Base-by-base conservation (phyloP, 2,797 vertebrate species). In the Glossophaga mutica region DNA sequence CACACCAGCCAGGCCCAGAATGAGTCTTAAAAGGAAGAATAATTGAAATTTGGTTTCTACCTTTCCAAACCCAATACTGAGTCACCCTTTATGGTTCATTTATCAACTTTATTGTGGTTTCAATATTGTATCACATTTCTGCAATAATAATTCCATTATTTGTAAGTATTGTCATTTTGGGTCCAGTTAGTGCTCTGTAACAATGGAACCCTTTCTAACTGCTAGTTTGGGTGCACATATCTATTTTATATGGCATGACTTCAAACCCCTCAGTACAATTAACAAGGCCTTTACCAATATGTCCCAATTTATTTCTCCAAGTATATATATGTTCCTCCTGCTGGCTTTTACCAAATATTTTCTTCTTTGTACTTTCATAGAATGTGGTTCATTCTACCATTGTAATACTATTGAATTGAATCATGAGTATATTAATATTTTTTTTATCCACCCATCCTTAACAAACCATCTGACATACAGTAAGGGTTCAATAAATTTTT, bases 21-120 rank as follows among this genome's bases (percentile, higher is more conserved):
- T 55, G 52, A 21, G 52, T 55, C 39, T 84, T 74, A 91, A 84
- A 74, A 59, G 19, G 42, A 12, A 90, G 12, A 46, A 92, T 24
- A 90, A 71, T 59, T 50, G 48, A 83, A 79, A 79, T 22, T 68
- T 87, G 6, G 21, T 14, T 68, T 26, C 29, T 88, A 26, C 2
- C 8, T 93, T 94, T 62, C 22, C 21, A 37, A 22, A 92, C 6
- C 5, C 8, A 92, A 71, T 77, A 11, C 26, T 87, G 22, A 96
- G 44, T 32, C 14, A 50, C 26, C 12, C 34, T 90, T 87, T 71
- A 16, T 74, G 21, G 50, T 85, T 87, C 9, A 67, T n/a, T 78
- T 89, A 74, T 87, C 81, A 92, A 87, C n/a, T 81, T 87, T 92
- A 94, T 48, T 81, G 18, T 77, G 34, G 4, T 81, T 84, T 93